Base-by-base conservation (phyloP, 1,140 invertebrate species). In the Ips typographus region DNA sequence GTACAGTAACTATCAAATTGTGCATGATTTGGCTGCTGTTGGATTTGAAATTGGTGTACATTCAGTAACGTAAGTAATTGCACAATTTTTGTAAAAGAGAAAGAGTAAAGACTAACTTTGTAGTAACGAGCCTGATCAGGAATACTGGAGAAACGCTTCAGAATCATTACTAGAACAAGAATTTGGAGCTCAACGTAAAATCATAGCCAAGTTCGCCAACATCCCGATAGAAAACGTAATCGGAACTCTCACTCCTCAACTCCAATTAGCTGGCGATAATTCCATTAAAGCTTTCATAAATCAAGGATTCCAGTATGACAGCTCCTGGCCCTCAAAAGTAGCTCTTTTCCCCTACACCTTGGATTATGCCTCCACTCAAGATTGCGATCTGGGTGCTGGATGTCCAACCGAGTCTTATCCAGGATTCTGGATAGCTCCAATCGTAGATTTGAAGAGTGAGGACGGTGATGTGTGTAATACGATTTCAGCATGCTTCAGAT, bases 31-130 rank as follows among this genome's bases (percentile, higher is more conserved):
- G 0, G 88, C 88, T 73, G 81, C 84, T 55, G 75, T 80, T 5
- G 89, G 90, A 1, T 85, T 87, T 65, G 91, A 92, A 80, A 91
- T 92, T 36, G 90, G 85, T 3, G 83, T 89, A 0, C 89, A 84
- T 68, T 88, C 86, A 2, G 84, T 88, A 47, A 82, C 80, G 68
- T 88, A 89, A 73, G 74, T 76, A 58, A 74, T 8, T 59, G 4
- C 56, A 40, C 22, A 22, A 22, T 0, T 22, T 22, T 22, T 22
- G 22, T 22, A 22, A 22, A 22, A 22, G 0, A 22, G 22, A 22
- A 22, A 22, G 22, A 22, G 22, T 22, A 22, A 22, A 66, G 7
- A 2, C 36, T 4, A 44, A 53, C 6, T 58, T 58, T 65, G 41
- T 58, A 62, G 43, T 61, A 90, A 92, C 78, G 89, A 92, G 39